Base-by-base conservation (phyloP, 2,113 vertebrate genomes). In the Sialia sialis region DNA sequence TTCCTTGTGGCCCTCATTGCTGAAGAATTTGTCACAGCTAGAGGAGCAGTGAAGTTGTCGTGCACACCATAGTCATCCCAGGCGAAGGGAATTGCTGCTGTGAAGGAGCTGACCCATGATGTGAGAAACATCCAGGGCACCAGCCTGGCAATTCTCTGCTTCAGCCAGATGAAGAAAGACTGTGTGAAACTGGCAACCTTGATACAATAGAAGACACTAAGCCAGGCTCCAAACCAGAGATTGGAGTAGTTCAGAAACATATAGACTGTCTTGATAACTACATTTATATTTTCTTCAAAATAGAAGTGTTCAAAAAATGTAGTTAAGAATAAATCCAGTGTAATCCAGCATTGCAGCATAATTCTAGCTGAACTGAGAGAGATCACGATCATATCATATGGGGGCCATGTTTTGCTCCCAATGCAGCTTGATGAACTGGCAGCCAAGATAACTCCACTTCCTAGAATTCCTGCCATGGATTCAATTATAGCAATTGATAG, bases 91-190 rank as follows among this genome's bases (percentile, higher is more conserved):
- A 93, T 25, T 56, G 73, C 16, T 0, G 13, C 32, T 43, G 15
- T 34, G 8, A 90, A 21, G 48, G 87, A 93, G 58, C 25, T 66
- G 46, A 93, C 19, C 15, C 10, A 75, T 13, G 83, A 95, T 27
- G 26, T 56, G 56, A 80, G 48, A 68, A 93, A 36, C 52, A 93
- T 62, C 87, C 74, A 94, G 56, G 87, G 62, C 72, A 89, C 18
- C 30, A 95, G 46, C 32, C 22, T 62, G 46, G 17, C 63, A 48
- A 85, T 78, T 38, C 82, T 93, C 59, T 82, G 60, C 60, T 96
- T 97, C 84, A 97, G 51, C 87, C 95, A 94, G 74, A 89, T 69
- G 60, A 79, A 96, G 59, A 55, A 43, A 11, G 76, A 52, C 23
- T 48, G 55, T 48, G 73, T 38, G 18, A 75, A 75, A 25, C 5